Base-by-base conservation (phyloP, 2,888 invertebrate species). In the Melieria crassipennis region DNA sequence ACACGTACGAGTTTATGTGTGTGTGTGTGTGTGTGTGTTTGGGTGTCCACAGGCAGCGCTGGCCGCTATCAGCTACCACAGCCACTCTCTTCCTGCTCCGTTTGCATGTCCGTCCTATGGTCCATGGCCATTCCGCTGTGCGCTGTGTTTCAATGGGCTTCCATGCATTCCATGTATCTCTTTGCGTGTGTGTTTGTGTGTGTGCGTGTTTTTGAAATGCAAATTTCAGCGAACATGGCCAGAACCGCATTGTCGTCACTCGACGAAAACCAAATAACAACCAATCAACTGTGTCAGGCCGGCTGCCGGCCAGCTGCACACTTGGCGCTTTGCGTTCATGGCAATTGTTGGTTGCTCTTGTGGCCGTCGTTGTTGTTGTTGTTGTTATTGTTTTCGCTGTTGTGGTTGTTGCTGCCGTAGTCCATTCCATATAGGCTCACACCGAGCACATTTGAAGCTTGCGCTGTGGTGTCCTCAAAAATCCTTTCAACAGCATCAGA, bases 181-280 rank as follows among this genome's bases (percentile, higher is more conserved):
- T 16, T 16, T 16, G 16, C 16, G 16, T 16, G 16, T 45, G 4
- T 62, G 62, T 7, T n/a, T n/a, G 47, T 10, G 16, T 61, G 65
- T 61, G 70, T 65, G 60, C 46, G 30, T 30, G 16, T 60, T 70
- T 61, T 71, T 71, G 61, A 66, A 71, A 71, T 71, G 71, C 71
- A 71, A 71, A 71, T 71, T 71, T 71, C 56, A 66, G 43, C 56
- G 56, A 47, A 48, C 56, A 62, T 66, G 71, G 56, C 46, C 70
- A 71, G 63, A n/a, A 55, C 56, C 69, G 69, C 62, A 69, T 69
- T 69, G 69, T 69, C 62, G 62, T 69, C 69, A 69, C 69, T 62
- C 69, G 69, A 50, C 69, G 61, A 62, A 55, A 65, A 56, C 55
- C 57, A 65, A 69, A 61, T 61, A 69, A 68, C 64, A 68, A 72